A percentile compares a stretch with the other conserved stretches of the same genome.
Evolutionary conservation across 2,113 vertebrate genomes (phyloP).

Genomic region (Cardinalis cardinalis): DNA sequence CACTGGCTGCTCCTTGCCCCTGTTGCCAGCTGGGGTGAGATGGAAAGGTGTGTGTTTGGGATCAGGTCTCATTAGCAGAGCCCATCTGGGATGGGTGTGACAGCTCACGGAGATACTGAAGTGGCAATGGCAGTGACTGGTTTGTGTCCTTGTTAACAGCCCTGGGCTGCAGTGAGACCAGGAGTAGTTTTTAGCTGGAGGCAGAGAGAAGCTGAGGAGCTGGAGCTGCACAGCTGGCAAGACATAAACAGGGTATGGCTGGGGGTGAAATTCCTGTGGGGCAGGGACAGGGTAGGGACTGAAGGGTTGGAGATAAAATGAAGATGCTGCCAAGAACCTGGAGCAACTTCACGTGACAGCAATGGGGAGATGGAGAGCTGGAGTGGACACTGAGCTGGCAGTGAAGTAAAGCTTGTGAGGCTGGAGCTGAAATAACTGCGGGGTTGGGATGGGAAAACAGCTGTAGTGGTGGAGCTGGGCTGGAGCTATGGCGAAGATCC

Average conservation of each 20-base stretch:
- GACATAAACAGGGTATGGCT: too few relatives aligned
- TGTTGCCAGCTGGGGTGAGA: fast-evolving
- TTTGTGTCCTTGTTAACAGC: neutral
- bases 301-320: neutral
- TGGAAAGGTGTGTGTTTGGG: neutral
- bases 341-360: neutral
- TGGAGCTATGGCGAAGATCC: neutral
- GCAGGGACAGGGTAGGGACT: neutral
- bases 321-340: neutral
- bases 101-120: neutral
- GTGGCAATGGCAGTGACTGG: neutral
- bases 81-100: neutral
- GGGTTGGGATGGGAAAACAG: neutral
- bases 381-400: neutral
- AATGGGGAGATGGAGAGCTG: neutral
- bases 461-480: neutral
- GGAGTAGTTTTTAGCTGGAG: neutral
- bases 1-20: neutral
- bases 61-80: neutral
- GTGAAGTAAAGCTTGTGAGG: neutral
- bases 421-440: neutral
- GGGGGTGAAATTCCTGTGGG: neutral
- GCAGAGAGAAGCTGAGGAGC: neutral
- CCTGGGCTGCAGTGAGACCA: neutral
- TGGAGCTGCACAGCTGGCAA: neutral